Base-by-base conservation (phyloP, 1,140 invertebrate genomes). In the Nasonia vitripennis region DNA sequence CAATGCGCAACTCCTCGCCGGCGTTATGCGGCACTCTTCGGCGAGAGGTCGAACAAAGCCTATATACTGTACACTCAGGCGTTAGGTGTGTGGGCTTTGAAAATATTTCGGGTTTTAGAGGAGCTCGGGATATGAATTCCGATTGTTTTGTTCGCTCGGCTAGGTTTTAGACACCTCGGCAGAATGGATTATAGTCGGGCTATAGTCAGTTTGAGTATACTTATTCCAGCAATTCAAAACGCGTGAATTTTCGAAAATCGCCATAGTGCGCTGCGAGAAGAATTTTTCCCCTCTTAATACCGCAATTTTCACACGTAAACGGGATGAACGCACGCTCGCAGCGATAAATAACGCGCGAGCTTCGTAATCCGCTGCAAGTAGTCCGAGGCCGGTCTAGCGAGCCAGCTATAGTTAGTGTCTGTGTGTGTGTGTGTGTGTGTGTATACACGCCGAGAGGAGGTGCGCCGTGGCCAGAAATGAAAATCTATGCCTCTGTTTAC, bases 401-500 rank as follows among this genome's bases (percentile, higher is more conserved):
- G 20, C 55, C 55, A 62, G 55, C 55, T 62, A 62, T 62, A 62
- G 55, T 62, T 62, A 62, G 17, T 55, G 5, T 55, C 2, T 55
- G 17, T n/a, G 17, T 27, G 27, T 27, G 27, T 55, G 17, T n/a
- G 17, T 55, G 4, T n/a, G 17, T 55, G 17, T n/a, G 17, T 27
- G 27, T 27, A 27, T 27, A 27, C 27, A 27, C 27, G 27, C 27
- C 27, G 27, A 31, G 68, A 51, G 48, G 48, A 14, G 55, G 55
- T 62, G 55, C 20, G 55, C 55, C 73, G 37, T 20, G 51, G 77
- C 51, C 78, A 79, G 83, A 87, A 87, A 85, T 88, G 81, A 87
- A 86, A 85, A 86, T 88, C 78, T 86, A 87, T 87, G 87, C 83
- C 73, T 70, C 73, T 86, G 86, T 87, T 88, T 88, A 85, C 83